These are phyloP conservation scores for Aleiodes sp. DNA, from an alignment of 1,140 invertebrate species.

Conservation along the genomic window DNA sequence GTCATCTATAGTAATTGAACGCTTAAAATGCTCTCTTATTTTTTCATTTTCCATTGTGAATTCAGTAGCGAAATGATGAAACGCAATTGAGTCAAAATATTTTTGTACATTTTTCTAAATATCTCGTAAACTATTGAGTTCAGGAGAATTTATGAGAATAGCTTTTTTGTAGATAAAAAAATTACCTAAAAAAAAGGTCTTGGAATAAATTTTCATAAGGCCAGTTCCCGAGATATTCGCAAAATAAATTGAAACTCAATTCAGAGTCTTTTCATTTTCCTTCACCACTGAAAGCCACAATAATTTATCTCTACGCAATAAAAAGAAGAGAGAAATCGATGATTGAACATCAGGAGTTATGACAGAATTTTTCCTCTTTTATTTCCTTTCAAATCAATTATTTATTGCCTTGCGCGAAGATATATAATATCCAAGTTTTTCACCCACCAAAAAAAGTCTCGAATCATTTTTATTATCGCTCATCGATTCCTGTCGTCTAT, in stretches of 20 bases:
- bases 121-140: too few relatives aligned
- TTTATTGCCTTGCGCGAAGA: conserved; percentile 24
- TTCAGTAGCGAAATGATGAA: too few relatives aligned
- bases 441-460: neutral
- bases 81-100: too few relatives aligned
- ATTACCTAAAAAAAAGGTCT: too few relatives aligned
- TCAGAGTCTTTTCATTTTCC: neutral
- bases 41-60: conserved; percentile 26
- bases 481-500: neutral
- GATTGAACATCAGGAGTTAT: conserved; percentile 3
- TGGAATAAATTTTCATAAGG: too few relatives aligned
- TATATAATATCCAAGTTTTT: conserved; percentile 17
- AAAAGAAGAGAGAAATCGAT: conserved; percentile 20
- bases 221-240: too few relatives aligned
- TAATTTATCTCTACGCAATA: neutral
- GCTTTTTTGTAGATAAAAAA: too few relatives aligned
- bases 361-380: neutral
- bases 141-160: too few relatives aligned
- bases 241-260: too few relatives aligned
- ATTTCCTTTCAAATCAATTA: conserved; percentile 12
- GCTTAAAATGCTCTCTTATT: conserved; percentile 2
- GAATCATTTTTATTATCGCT: conserved; percentile 3
- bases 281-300: neutral
- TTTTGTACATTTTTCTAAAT: too few relatives aligned
- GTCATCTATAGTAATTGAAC: conserved; percentile 29